Evolutionary conservation across 2,113 vertebrate species (phyloP), one percentile per base, ranked within the genome.

Genomic region (Regulus satrapa): DNA sequence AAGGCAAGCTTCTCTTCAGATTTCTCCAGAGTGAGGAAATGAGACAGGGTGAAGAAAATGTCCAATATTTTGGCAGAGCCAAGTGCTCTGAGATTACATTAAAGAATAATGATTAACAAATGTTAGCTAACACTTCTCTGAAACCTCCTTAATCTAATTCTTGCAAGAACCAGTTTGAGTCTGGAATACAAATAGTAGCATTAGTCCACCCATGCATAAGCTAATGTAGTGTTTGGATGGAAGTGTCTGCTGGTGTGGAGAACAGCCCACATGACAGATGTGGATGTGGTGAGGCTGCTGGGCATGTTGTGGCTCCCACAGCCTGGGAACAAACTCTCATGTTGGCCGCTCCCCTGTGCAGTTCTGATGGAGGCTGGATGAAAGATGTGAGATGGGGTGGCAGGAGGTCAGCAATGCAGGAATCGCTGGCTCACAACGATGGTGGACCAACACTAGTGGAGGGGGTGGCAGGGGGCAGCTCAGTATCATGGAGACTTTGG

Each of bases 391-490:
- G 55, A 36, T 8, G 15, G 26, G 4, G 25, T 25, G 55, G 40
- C 29, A 38, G 29, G 32, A 69, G 48, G 24, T 34, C 72, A 61
- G 62, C 71, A 32, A 2, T 1, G n/a, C 15, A 20, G 83, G 32
- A 51, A 29, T 24, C 0, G 0, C 23, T 25, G 52, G 12, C 34
- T 62, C 1, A 1, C 14, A 16, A 0, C 2, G 36, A 20, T 6
- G 1, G 18, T 9, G 18, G 10, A 45, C 8, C 21, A 63, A 63
- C 2, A 0, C 2, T 11, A 13, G 26, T 14, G 38, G 19, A 59
- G 21, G 2, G 11, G 13, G 14, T 38, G 36, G 51, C 45, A 38
- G 34, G 29, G 0, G 2, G 58, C 29, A 59, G 26, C 43, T 66
- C 58, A 59, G 43, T 34, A 54, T 18, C 8, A 4, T 0, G 8